These are phyloP conservation scores for Ptychodera flava DNA, from an alignment of 35 echinoderm and acorn worm species.

Conservation along the genomic window DNA sequence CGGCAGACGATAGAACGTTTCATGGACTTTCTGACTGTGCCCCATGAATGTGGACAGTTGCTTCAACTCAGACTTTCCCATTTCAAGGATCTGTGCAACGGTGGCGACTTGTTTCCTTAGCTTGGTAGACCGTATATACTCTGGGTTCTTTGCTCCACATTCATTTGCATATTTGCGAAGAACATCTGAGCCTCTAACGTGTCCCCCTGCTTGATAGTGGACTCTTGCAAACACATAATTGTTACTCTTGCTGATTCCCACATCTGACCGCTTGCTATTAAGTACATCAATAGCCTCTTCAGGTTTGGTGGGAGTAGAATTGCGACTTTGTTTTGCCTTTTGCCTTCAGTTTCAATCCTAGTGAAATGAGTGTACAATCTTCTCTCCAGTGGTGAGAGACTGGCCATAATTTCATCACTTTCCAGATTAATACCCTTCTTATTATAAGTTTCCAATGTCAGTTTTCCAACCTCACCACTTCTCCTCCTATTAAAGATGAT, in stretches of 20 bases:
- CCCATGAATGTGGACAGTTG: slow-evolving; percentile 56
- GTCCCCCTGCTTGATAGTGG: slow-evolving; percentile 2
- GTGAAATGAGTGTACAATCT: slow-evolving; percentile 11
- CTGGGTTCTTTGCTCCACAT: slow-evolving; percentile 48
- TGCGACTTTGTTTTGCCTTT: slow-evolving; percentile 14
- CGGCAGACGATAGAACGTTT: slow-evolving; percentile 62
- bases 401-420: slow-evolving; percentile 18
- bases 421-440: slow-evolving; percentile 13
- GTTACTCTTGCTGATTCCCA: slow-evolving; percentile 15
- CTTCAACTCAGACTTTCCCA: slow-evolving; percentile 63
- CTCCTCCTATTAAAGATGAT: slow-evolving; percentile 57
- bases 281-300: slow-evolving; percentile 37
- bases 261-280: slow-evolving; percentile 11
- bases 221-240: slow-evolving; percentile 37
- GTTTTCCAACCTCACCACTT: slow-evolving; percentile 50
- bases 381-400: slow-evolving; percentile 18
- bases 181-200: slow-evolving; percentile 40
- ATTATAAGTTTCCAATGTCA: slow-evolving; percentile 34
- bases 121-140: slow-evolving; percentile 41
- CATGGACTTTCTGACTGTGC: slow-evolving; percentile 49
- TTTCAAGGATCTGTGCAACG: slow-evolving; percentile 55
- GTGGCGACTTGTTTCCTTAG: slow-evolving; percentile 72
- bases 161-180: slow-evolving; percentile 15
- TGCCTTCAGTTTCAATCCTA: slow-evolving; percentile 46
- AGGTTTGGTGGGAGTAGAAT: slow-evolving; percentile 33